These are phyloP conservation scores for Caerostris extrusa DNA, from an alignment of 1,140 invertebrate species.

Conservation along the genomic window DNA sequence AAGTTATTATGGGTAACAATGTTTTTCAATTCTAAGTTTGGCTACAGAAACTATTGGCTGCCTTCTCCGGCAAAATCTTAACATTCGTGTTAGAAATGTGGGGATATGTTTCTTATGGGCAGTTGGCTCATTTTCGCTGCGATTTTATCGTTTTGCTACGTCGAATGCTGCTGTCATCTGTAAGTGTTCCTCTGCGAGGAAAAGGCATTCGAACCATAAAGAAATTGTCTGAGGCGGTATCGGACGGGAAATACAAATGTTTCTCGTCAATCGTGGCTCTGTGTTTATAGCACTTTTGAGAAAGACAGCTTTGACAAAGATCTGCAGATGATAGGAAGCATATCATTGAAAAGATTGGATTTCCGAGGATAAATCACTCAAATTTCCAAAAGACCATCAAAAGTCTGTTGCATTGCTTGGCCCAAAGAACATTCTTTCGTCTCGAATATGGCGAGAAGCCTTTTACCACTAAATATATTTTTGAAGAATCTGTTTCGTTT, in stretches of 20 bases:
- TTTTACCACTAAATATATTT: not conserved
- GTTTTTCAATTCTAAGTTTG: not conserved
- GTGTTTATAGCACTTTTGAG: not conserved
- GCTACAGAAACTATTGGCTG: constrained; percentile 5
- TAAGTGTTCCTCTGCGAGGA: constrained; percentile 23
- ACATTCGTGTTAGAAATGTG: not conserved
- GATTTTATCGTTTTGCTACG: not conserved
- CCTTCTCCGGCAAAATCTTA: not conserved
- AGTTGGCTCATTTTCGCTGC: not conserved
- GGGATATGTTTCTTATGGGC: not conserved
- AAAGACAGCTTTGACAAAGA: not conserved
- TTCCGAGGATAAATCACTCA: not conserved
- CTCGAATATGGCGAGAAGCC: constrained; percentile 53
- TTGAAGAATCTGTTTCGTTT: constrained; percentile 2
- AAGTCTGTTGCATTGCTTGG: constrained; percentile 3
- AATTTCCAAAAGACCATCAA: not conserved
- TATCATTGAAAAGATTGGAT: constrained; percentile 26
- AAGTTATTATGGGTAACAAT: constrained; percentile 9
- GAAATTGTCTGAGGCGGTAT: not conserved
- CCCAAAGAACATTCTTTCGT: constrained; percentile 3
- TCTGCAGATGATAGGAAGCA: constrained; percentile 17
- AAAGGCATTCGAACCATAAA: not conserved
- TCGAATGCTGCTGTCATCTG: not conserved
- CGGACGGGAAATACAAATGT: constrained; percentile 13
- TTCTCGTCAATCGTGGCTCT: not conserved